Evolutionary conservation across 2,113 vertebrate genomes (phyloP).

Genomic region (Myotis yumanensis): DNA sequence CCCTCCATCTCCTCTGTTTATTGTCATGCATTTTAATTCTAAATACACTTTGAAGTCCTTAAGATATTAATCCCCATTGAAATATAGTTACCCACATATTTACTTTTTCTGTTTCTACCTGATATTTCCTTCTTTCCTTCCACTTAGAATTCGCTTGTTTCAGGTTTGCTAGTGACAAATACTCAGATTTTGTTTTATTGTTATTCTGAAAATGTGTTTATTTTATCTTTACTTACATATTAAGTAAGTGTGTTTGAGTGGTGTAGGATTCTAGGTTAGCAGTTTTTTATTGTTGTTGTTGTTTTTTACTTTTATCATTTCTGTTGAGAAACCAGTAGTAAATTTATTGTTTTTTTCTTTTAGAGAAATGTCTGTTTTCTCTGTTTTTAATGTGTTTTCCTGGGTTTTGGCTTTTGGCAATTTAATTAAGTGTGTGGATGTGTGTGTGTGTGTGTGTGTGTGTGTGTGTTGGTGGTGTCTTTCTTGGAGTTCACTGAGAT

Average conservation of each 20-base stretch:
- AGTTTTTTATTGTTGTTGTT: neutral
- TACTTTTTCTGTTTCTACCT: neutral
- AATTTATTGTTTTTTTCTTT: neutral
- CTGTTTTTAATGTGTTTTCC: neutral
- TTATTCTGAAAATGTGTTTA: neutral
- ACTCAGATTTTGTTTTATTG: neutral
- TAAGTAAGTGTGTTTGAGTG: neutral
- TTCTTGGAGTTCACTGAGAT: neutral
- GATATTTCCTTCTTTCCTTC: neutral
- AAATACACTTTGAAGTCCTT: neutral
- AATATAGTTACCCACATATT: neutral
- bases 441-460: neutral
- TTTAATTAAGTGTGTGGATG: neutral
- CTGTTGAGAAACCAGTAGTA: neutral
- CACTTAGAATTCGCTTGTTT: neutral
- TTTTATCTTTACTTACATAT: neutral
- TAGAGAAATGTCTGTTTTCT: neutral
- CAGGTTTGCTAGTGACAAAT: neutral
- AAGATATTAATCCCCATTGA: neutral
- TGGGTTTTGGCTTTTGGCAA: neutral
- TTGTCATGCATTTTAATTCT: neutral
- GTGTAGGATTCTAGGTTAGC: neutral
- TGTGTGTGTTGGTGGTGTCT: neutral
- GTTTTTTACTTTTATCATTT: neutral
- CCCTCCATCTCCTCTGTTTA: neutral